A percentile compares a stretch with the other conserved stretches of the same genome.
phyloP scores from a whole-genome alignment of 2,888 invertebrate genomes.

The Euproctis similis region DNA sequence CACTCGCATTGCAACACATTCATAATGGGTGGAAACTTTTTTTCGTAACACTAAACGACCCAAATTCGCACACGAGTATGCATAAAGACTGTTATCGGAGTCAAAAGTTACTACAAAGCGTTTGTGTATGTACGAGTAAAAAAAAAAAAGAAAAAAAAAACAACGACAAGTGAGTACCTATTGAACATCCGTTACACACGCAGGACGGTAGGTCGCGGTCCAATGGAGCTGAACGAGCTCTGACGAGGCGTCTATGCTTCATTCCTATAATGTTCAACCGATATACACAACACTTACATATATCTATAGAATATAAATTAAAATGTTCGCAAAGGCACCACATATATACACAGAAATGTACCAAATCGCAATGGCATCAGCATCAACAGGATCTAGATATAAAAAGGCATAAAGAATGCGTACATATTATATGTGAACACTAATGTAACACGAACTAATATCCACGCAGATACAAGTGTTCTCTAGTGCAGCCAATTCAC shows the following conservation, averaged over 20 bases:
- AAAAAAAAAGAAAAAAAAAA: no score
- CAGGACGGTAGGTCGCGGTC: conserved; percentile 61
- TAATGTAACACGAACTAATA: no score
- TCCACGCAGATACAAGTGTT: no score
- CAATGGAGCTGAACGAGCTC: conserved; percentile 68
- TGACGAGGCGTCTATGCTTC: conserved; percentile 37
- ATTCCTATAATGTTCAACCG: conserved; percentile 28
- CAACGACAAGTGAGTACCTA: no score
- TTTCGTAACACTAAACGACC: conserved; percentile 40
- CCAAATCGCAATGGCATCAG: conserved; percentile 50
- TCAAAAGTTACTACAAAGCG: conserved; percentile 23
- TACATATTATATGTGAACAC: conserved; percentile 31
- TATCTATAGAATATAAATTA: conserved; percentile 12
- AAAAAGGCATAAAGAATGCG: conserved; percentile 50
- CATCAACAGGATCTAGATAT: conserved; percentile 40
- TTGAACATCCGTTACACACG: conserved; percentile 62
- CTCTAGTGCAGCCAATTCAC: conserved; percentile 34
- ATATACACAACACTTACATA: conserved; percentile 20
- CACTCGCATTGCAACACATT: conserved; percentile 50
- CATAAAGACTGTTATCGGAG: conserved; percentile 20
- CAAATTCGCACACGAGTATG: conserved; percentile 27
- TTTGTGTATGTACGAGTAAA: conserved; percentile 25
- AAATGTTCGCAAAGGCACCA: conserved; percentile 42
- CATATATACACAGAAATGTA: conserved; percentile 28
- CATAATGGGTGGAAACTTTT: conserved; percentile 25